Evolutionary conservation across 1,140 invertebrate genomes (phyloP), one percentile per base, ranked within the genome.

Genomic region (Microvelia longipes): DNA sequence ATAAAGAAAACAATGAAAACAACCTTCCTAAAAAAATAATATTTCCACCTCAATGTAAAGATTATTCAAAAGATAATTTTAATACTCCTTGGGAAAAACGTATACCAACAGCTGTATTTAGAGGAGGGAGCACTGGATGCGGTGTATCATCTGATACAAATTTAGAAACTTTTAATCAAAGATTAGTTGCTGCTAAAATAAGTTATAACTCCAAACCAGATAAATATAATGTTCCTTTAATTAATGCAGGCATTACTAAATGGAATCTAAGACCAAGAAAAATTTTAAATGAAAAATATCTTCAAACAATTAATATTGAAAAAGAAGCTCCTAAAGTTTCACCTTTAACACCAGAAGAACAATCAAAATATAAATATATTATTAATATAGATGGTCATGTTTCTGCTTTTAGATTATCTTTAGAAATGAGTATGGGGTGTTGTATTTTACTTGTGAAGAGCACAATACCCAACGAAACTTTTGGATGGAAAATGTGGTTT

Each of bases 401-500:
- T 50, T 50, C 35, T 50, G 35, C 35, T 50, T 50, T 50, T 50
- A 50, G 35, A 50, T 50, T 50, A 50, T 50, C 35, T 50, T 50
- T 50, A 50, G 35, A 50, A 50, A 50, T 50, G 35, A 50, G 35
- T 50, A 50, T 50, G 35, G 35, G 35, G 35, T 50, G 35, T 50
- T 50, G 35, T 50, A 50, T 50, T 50, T 50, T 50, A 50, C 35
- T 50, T 50, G 35, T 50, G 35, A 50, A 50, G 35, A 50, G 35
- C 35, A 50, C 35, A 50, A 50, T 50, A 50, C 35, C 35, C 35
- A 50, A 50, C 35, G 35, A 50, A 50, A 50, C 35, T 50, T 50
- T 50, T 50, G 35, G 35, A 50, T 50, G 35, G 35, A 50, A 50
- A 50, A 50, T 50, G 35, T 50, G 35, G 35, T 98, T 97, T 81